A percentile compares a stretch with the other conserved stretches of the same genome.
phyloP scores from a whole-genome alignment of 1,140 invertebrate species.

The Zaprionus nigranus region DNA sequence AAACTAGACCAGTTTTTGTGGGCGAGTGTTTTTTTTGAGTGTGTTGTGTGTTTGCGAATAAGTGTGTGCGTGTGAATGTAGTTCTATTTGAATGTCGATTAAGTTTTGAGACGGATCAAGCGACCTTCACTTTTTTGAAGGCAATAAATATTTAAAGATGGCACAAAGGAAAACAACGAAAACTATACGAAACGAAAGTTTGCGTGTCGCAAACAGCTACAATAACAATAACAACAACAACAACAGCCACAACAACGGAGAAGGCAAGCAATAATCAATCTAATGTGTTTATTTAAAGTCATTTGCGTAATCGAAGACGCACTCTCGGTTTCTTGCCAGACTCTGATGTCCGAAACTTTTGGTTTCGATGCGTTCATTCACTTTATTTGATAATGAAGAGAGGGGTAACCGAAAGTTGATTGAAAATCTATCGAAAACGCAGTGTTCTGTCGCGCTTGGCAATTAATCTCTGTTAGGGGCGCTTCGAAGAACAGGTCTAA shows the following conservation, averaged over 20 bases:
- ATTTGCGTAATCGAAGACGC: conserved; percentile 65
- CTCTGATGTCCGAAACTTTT: conserved; percentile 55
- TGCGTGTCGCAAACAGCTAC: conserved; percentile 32
- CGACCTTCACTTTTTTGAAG: conserved; percentile 28
- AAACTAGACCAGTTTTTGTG: conserved; percentile 30
- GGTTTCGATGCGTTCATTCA: conserved; percentile 79
- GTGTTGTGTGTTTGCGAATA: neutral
- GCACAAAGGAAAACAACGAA: conserved; percentile 10
- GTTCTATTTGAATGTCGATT: conserved; percentile 28
- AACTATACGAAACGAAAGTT: conserved; percentile 35
- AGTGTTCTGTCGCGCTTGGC: conserved; percentile 39
- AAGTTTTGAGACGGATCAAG: conserved; percentile 18
- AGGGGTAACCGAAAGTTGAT: conserved; percentile 37
- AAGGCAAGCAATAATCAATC: conserved; percentile 33
- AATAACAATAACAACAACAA: neutral
- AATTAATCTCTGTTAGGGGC: conserved; percentile 67
- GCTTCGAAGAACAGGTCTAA: conserved; percentile 64
- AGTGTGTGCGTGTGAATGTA: neutral
- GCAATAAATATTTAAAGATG: conserved; percentile 36
- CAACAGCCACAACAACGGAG: neutral
- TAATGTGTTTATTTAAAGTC: conserved; percentile 67
- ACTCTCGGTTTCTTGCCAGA: conserved; percentile 64
- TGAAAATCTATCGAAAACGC: conserved; percentile 67
- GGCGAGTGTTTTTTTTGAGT: conserved; percentile 8
- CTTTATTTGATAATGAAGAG: conserved; percentile 18